Evolutionary conservation across 37 sponge, comb jelly and placozoan species (phyloP), one percentile per base, ranked within the genome.

Genomic region (Lycopodina hypogea): DNA sequence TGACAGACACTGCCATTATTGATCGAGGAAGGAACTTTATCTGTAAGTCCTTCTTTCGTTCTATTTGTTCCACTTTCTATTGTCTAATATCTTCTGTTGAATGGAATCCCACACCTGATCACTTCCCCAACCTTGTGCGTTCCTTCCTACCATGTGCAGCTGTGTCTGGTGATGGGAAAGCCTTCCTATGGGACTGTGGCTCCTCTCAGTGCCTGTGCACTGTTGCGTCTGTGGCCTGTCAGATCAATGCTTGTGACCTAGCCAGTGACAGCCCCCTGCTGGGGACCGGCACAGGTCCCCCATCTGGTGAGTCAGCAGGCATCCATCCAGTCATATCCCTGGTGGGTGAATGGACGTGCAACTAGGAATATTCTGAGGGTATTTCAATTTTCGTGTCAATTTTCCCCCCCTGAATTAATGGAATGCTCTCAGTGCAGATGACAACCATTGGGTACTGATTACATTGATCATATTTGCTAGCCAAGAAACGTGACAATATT

Each of bases 131-230:
- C n/a, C n/a, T n/a, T n/a, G n/a, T n/a, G n/a, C n/a, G n/a, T n/a
- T n/a, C n/a, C n/a, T n/a, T n/a, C n/a, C n/a, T n/a, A n/a, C n/a
- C n/a, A 19, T 58, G 59, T 58, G 21, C 57, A 89, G 90, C 90
- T 80, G 90, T 89, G 32, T 84, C 90, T 15, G 42, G 37, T 69
- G 92, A 92, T 75, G 92, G 92, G 15, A 84, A 57, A 52, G 92
- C 85, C 26, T 75, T 72, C 26, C 77, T 92, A 52, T 92, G 92
- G 92, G 92, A 92, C 63, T 92, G 92, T 84, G 92, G 92, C 24
- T 67, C 78, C 53, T 84, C 62, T 21, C 50, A 63, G 24, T 84
- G 81, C 38, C 52, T 89, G 23, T 55, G 69, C 29, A 70, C 50
- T 4, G 11, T 89, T 2, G 52, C 42, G 40, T 34, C 19, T 24